Base-by-base conservation (phyloP, 2,113 vertebrate species). In the Castor canadensis region DNA sequence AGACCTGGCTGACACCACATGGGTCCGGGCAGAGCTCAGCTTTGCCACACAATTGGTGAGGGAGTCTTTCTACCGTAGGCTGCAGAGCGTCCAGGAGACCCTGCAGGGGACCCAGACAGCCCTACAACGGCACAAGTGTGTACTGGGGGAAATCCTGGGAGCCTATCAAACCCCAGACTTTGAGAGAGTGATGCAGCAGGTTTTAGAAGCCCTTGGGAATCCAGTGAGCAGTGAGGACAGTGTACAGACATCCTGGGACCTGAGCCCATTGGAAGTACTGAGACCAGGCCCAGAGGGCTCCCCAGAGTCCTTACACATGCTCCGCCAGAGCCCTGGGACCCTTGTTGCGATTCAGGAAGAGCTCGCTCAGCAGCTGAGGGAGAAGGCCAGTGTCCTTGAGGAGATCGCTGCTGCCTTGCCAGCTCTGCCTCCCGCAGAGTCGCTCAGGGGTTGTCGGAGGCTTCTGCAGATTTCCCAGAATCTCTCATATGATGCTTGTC, bases 21-120 rank as follows among this genome's bases (percentile, higher is more conserved):
- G 98, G 95, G 96, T 99, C 88, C 99, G 99, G 96, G 99, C 99
- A 64, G 99, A 99, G 97, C 98, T 99, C 66, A 98, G 98, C 28
- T 99, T 99, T 89, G 98, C 98, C 0, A 96, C 99, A 89, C 99
- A 99, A 94, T 99, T 99, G 62, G 98, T 99, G 81, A 99, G 99
- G 87, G 98, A 98, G 77, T 99, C 98, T 9, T 99, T 99, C 79
- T 98, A 99, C 49, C 98, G 98, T 45, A 98, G 99, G 85, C 97
- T 99, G 79, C 98, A 98, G 97, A 97, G 98, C n/a, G 97, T 99
- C 0, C 98, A 99, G 98, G 98, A 98, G 96, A 99, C 99, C 83
- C 98, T 99, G 79, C 93, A 97, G 64, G 98, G 99, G 40, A 99
- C 99, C 35, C 99, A 98, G 87, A 94, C 96, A 6, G 99, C 99